phyloP scores from a whole-genome alignment of 2,113 vertebrate genomes.

The Mus spicilegus region DNA sequence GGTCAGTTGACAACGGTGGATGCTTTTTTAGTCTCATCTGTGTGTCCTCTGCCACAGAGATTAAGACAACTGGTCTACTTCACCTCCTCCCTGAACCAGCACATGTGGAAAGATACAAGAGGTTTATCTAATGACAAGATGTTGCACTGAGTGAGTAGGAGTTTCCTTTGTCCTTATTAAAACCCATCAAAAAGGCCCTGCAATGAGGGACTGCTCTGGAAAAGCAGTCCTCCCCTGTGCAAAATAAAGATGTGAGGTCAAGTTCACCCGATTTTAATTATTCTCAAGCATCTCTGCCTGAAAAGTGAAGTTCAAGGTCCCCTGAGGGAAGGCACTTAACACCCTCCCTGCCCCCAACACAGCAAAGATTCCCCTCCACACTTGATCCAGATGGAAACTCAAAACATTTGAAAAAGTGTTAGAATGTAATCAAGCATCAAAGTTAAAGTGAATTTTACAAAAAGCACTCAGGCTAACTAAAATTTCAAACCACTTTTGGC shows the following conservation, averaged over 20 bases:
- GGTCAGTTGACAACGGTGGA: not conserved
- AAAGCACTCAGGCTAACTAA: slow-evolving; percentile 70
- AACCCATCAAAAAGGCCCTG: not conserved
- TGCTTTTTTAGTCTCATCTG: not conserved
- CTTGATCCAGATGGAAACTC: slow-evolving; percentile 72
- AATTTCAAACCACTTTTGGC: slow-evolving; percentile 82
- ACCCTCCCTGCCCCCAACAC: slow-evolving; percentile 37
- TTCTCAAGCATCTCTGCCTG: slow-evolving; percentile 45
- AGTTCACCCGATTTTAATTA: slow-evolving; percentile 50
- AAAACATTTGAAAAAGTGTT: slow-evolving; percentile 78
- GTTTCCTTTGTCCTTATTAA: not conserved
- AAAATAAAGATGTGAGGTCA: slow-evolving; percentile 26
- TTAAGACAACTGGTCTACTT: not conserved
- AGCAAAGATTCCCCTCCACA: slow-evolving; percentile 73
- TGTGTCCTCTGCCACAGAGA: not conserved
- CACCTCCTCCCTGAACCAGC: not conserved
- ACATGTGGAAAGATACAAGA: not conserved
- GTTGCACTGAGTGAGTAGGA: not conserved
- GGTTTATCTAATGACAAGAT: not conserved
- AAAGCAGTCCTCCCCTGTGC: not conserved
- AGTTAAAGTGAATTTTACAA: slow-evolving; percentile 84
- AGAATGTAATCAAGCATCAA: slow-evolving; percentile 76
- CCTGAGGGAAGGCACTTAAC: slow-evolving; percentile 53
- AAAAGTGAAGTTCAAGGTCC: slow-evolving; percentile 51
- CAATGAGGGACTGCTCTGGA: not conserved